Evolutionary conservation across 2,113 vertebrate species (phyloP), one percentile per base, ranked within the genome.

Genomic region (Equus quagga): DNA sequence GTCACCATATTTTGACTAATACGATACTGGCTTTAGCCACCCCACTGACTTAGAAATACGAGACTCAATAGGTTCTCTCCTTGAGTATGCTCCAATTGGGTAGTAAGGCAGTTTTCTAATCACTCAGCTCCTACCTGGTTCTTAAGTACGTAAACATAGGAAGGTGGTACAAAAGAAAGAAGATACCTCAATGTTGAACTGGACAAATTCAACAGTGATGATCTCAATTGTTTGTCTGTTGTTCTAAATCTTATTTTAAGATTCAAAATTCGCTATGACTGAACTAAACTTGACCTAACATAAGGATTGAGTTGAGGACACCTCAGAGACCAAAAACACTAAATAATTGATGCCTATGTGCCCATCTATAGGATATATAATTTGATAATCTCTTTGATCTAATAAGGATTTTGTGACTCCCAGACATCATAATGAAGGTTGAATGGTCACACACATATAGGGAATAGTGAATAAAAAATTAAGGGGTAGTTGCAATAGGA

Each of bases 131-230:
- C 98, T 99, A 6, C n/a, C 96, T 60, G 0, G 99, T 99, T 98
- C 99, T 99, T 93, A 99, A 49, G 70, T 96, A 97, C 0, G 94
- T 99, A 81, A 99, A 81, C 95, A 99, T 98, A 28, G 99, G 19
- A 6, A 97, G 97, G 83, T 98, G 98, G 79, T 98, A 99, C 75
- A 95, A 60, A 96, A 96, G 15, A 67, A 13, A 86, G 87, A 56
- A 96, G 0, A 62, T 56, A 86, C 0, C 91, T 6, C 79, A 15
- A 33, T 36, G 46, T 82, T n/a, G 14, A 79, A 85, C 1, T 10
- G 78, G 67, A 60, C 46, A 81, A 58, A 44, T 54, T 5, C 46
- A 56, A 6, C 18, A 33, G 67, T 81, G 54, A 84, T 17, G 6
- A 79, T 86, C 67, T 70, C 58, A 56, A 49, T 73, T 60, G 41